A percentile compares a stretch with the other conserved stretches of the same genome.
These are phyloP conservation scores for Eumacrocentrus americanus DNA, from an alignment of 2,888 invertebrate genomes.

Conservation along the genomic window DNA sequence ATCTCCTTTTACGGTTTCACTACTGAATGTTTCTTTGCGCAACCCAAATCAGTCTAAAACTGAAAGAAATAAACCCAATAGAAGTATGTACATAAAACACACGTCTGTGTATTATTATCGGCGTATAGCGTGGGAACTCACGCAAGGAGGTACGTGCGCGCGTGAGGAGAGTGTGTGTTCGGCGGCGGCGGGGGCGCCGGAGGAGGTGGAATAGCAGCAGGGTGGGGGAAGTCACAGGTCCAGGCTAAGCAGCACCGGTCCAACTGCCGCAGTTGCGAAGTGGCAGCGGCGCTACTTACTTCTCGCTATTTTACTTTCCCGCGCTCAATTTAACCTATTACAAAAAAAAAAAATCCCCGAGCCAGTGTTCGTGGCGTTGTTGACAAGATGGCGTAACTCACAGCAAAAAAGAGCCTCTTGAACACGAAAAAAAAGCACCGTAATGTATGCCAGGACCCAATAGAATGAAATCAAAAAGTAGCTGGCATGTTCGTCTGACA, in stretches of 20 bases:
- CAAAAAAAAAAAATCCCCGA: neutral
- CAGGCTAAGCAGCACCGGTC: slow-evolving; percentile 28
- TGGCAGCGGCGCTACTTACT: slow-evolving; percentile 34
- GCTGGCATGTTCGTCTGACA: no score
- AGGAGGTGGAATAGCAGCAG: no score
- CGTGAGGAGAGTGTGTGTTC: neutral
- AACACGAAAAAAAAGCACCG: no score
- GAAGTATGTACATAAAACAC: neutral
- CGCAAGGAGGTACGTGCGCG: neutral
- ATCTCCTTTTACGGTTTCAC: no score
- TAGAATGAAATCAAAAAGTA: no score
- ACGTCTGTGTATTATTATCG: no score
- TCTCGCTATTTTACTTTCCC: neutral
- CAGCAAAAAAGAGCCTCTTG: no score
- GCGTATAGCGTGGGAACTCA: neutral
- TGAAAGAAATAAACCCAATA: no score
- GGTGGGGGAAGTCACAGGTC: slow-evolving; percentile 26
- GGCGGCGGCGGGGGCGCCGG: slow-evolving; percentile 10
- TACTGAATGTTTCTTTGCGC: no score
- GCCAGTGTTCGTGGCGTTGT: neutral
- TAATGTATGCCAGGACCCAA: no score
- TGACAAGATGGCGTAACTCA: neutral
- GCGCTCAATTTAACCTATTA: neutral
- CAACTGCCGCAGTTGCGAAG: slow-evolving; percentile 39
- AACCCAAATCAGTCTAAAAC: no score